A percentile compares a stretch with the other conserved stretches of the same genome.
Conservation (phyloP, 2,113 vertebrate genomes). For the Empidonax alnorum region DNA sequence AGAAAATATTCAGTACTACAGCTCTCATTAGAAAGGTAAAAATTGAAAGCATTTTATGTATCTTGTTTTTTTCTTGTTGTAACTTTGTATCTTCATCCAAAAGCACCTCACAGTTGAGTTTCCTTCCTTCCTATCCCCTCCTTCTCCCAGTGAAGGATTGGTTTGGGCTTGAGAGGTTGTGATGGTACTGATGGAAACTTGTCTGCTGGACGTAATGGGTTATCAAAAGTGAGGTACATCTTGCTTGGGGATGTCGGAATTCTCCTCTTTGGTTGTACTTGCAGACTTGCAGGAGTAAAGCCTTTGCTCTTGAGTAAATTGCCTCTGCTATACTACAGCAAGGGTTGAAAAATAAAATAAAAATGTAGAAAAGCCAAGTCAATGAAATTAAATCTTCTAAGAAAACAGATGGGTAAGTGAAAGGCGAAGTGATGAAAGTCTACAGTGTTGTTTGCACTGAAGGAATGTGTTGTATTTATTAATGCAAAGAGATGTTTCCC, state of each 20-base stretch:
- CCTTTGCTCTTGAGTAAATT: background rate
- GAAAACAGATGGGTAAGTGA: background rate
- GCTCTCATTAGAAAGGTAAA: background rate
- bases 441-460: background rate
- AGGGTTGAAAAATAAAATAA: conserved; percentile 1
- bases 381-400: background rate
- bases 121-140: background rate
- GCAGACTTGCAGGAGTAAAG: background rate
- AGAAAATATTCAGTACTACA: background rate
- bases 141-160: background rate
- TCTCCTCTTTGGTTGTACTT: background rate
- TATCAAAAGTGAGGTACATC: background rate
- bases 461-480: background rate
- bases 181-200: background rate
- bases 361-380: background rate
- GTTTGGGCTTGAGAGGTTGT: background rate
- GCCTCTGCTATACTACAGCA: background rate
- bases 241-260: background rate
- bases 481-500: background rate
- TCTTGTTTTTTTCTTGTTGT: background rate
- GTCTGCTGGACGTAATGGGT: background rate
- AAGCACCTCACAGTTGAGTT: background rate
- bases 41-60: background rate
- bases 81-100: background rate
- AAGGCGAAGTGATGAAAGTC: background rate